Conservation (phyloP, 37 sponge, comb jelly and placozoan species). For the Diacarnus erythraeanus region DNA sequence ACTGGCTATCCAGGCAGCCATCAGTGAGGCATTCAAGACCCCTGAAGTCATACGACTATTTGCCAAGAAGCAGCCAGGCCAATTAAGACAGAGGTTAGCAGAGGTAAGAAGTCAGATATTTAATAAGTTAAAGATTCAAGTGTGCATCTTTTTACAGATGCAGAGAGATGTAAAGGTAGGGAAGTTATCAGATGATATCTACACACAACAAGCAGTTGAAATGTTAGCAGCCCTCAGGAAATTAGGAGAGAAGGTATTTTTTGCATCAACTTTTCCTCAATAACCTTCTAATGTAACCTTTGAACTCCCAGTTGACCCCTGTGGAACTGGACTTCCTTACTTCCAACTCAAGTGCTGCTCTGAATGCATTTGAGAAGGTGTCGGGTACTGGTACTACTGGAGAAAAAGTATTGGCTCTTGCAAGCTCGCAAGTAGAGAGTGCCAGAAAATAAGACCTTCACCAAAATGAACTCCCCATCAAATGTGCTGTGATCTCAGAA, state of each 20-base stretch:
- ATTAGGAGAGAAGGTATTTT: conserved; percentile 87
- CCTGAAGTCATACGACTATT: conserved; percentile 98
- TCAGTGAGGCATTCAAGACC: conserved; percentile 98
- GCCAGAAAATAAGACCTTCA: conserved; percentile 68
- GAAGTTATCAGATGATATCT: conserved; percentile 72
- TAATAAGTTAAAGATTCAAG: neutral
- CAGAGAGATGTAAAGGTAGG: conserved; percentile 91
- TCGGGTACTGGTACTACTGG: conserved; percentile 30
- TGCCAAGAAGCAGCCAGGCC: conserved; percentile 97
- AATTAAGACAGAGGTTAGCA: conserved; percentile 83
- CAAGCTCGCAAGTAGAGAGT: conserved; percentile 73
- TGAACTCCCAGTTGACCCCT: conserved; percentile 66
- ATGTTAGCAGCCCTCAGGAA: conserved; percentile 90
- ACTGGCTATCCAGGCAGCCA: conserved; percentile 97
- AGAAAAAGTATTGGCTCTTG: conserved; percentile 75
- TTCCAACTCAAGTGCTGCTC: conserved; percentile 72
- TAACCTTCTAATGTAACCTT: neutral
- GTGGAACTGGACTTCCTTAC: conserved; percentile 82
- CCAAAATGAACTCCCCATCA: too few relatives aligned
- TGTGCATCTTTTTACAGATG: conserved; percentile 68
- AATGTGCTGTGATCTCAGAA: too few relatives aligned
- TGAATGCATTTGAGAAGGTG: conserved; percentile 80
- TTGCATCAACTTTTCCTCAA: neutral
- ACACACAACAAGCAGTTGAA: conserved; percentile 82
- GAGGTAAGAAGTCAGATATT: conserved; percentile 57